phyloP scores from a whole-genome alignment of 2,888 invertebrate genomes.

The Drosophila neonasuta region DNA sequence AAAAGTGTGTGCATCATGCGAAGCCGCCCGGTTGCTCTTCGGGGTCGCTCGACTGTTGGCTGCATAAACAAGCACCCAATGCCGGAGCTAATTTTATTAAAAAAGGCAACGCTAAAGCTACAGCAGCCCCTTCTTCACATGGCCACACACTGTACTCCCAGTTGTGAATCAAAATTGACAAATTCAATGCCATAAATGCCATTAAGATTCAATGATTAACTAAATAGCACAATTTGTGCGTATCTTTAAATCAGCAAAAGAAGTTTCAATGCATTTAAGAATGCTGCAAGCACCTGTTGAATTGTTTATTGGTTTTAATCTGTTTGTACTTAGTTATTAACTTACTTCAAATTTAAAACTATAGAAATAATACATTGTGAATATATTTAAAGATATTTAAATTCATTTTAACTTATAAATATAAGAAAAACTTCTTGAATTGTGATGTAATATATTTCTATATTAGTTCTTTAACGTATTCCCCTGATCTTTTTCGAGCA shows the following conservation, averaged over 20 bases:
- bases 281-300: slow-evolving; percentile 9
- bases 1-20: slow-evolving; percentile 55
- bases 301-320: neutral
- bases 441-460: too few relatives aligned
- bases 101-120: slow-evolving; percentile 63
- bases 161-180: slow-evolving; percentile 44
- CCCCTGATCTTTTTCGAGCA: slow-evolving; percentile 14
- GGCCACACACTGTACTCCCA: slow-evolving; percentile 36
- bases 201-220: slow-evolving; percentile 46
- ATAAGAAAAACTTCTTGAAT: too few relatives aligned
- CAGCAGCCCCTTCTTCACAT: neutral
- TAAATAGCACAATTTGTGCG: slow-evolving; percentile 22
- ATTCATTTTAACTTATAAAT: too few relatives aligned
- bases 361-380: too few relatives aligned
- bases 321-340: too few relatives aligned
- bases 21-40: slow-evolving; percentile 42
- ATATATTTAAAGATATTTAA: too few relatives aligned
- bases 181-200: slow-evolving; percentile 35
- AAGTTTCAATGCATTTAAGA: slow-evolving; percentile 9
- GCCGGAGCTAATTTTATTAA: slow-evolving; percentile 72
- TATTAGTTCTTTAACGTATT: neutral
- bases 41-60: slow-evolving; percentile 50
- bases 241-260: slow-evolving; percentile 15
- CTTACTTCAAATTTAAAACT: too few relatives aligned
- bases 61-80: slow-evolving; percentile 74